Base-by-base conservation (phyloP, 2,797 vertebrate genomes). In the Liparis tanakae region DNA sequence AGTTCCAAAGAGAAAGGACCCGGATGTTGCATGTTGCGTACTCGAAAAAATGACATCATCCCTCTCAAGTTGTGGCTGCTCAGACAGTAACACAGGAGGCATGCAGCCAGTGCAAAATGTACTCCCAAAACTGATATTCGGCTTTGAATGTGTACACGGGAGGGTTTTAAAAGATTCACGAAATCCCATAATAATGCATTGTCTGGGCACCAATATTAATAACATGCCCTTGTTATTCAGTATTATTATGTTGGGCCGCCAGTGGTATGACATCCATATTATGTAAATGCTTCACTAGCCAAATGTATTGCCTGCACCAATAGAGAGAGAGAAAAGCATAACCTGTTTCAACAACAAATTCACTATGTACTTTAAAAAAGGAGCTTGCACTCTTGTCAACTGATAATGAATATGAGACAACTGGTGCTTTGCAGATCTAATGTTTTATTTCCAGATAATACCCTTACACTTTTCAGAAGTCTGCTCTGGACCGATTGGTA, bases 11-110 rank as follows among this genome's bases (percentile, higher is more conserved):
- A 58, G 70, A 36, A 41, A 87, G 75, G 89, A 93, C 94, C 94
- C 94, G 94, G 94, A 95, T 95, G 94, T 94, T 94, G 86, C 91
- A 86, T 93, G 88, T 89, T 93, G 90, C 86, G 88, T 88, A 82
- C 88, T 93, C 75, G 64, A 91, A 91, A 93, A 87, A 83, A 94
- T 94, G 89, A 94, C 93, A 90, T 94, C 93, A 94, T 90, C 87
- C 58, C 50, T 70, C 57, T 59, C 75, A 71, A 68, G 79, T 14
- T 57, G 69, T 18, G 17, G 43, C 55, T 71, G 36, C 56, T 58
- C 25, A 33, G 14, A 17, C 53, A 15, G 13, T 15, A 41, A 34
- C 30, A 55, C 64, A 41, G 37, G 67, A n/a, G 46, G 10, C 33
- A 62, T 44, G n/a, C 5, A 25, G 51, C 10, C 12, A 53, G 25